Base-by-base conservation (phyloP, 1,140 invertebrate genomes). In the Drosophila subobscura region DNA sequence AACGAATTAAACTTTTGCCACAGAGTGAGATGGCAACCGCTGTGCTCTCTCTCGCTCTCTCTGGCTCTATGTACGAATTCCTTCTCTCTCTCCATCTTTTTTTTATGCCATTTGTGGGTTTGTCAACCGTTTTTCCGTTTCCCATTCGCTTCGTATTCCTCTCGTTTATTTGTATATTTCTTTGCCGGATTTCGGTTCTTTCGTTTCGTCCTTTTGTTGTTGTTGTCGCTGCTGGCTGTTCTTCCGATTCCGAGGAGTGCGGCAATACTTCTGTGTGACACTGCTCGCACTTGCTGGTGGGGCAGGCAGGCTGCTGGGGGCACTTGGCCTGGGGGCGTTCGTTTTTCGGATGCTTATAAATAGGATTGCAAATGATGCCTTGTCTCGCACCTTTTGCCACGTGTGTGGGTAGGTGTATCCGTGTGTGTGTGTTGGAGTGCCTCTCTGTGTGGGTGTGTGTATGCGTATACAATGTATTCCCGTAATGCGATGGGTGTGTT, bases 151-250 rank as follows among this genome's bases (percentile, higher is more conserved):
- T 85, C 81, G 66, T 72, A 80, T 80, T 80, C 70, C 71, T 67
- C 71, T 80, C 70, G 22, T 60, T 79, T 86, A 86, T 86, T 86
- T 86, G 79, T 86, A 86, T 88, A 86, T 88, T 88, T 83, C 81
- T 83, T 72, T 75, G 79, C 71, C 71, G 77, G 77, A 83, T 77
- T 83, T 81, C 63, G 52, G 27, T 29, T 40, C 59, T 67, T 23
- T 33, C 44, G 22, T 25, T 65, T 33, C 14, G 52, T 44, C 16
- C 16, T 49, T 60, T 72, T 72, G 53, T 52, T 54, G 16, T 61
- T 73, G 25, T 54, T 37, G 37, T 40, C 14, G 23, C 14, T 49
- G 12, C 73, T 63, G 64, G 33, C 10, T 37, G 33, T 37, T 12
- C 33, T 37, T 70, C 70, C 56, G 75, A 88, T 88, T 86, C 81